Conservation (phyloP, 2,113 vertebrate genomes). For the Amphiprion percula region DNA sequence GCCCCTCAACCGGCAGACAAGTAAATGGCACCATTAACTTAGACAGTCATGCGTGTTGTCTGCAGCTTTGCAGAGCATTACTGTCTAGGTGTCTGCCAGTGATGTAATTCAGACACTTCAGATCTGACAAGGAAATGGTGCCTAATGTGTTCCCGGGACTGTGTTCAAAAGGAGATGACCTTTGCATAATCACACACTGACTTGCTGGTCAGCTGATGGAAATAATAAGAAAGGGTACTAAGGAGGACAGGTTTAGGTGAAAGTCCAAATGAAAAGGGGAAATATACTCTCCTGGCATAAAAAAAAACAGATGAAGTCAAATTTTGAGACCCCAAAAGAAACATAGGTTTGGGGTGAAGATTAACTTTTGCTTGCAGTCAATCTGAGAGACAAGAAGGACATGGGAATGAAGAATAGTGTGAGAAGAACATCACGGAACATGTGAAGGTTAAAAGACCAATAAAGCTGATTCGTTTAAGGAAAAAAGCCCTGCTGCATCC, state of each 20-base stretch:
- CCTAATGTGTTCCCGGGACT: constrained; percentile 68
- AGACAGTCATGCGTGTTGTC: constrained; percentile 78
- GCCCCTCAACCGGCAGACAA: constrained; percentile 67
- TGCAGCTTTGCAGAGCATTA: constrained; percentile 61
- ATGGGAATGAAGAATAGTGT: constrained; percentile 30
- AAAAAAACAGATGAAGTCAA: not conserved
- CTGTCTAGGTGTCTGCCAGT: constrained; percentile 62
- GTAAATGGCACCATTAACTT: constrained; percentile 80
- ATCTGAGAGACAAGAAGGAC: constrained; percentile 4
- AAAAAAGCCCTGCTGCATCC: constrained; percentile 54
- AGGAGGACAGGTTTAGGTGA: constrained; percentile 15
- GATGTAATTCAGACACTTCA: constrained; percentile 80
- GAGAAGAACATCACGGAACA: constrained; percentile 48
- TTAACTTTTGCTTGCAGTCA: constrained; percentile 15
- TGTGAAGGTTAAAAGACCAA: constrained; percentile 77
- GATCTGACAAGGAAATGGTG: constrained; percentile 81
- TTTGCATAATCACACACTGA: constrained; percentile 64
- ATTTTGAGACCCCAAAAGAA: constrained; percentile 22
- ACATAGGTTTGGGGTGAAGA: constrained; percentile 10
- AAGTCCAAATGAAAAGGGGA: constrained; percentile 20
- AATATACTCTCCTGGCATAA: constrained; percentile 18
- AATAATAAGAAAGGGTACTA: constrained; percentile 39
- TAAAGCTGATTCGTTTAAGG: constrained; percentile 72
- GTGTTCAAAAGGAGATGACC: constrained; percentile 74
- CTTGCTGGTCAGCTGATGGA: constrained; percentile 55